phyloP scores from a whole-genome alignment of 2,888 invertebrate species.

The Aethes cnicana region DNA sequence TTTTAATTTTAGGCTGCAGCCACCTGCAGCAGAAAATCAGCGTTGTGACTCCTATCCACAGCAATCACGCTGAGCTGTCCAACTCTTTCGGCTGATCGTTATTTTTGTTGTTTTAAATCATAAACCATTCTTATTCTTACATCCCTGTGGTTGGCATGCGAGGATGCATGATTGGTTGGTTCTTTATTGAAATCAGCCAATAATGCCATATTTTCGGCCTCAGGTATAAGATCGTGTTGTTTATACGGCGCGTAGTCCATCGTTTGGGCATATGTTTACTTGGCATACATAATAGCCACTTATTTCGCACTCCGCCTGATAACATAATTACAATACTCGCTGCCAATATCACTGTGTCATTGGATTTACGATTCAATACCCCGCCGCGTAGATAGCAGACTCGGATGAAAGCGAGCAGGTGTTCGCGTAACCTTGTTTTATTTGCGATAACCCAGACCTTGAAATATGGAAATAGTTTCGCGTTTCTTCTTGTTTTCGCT shows the following conservation, averaged over 20 bases:
- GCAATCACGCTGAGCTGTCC: too few relatives aligned
- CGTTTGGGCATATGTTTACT: slow-evolving; percentile 3
- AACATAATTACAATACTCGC: slow-evolving; percentile 26
- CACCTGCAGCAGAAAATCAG: too few relatives aligned
- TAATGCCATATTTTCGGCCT: background rate
- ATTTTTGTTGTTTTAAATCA: background rate
- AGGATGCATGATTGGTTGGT: too few relatives aligned
- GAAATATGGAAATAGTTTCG: slow-evolving; percentile 32
- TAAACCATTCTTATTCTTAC: slow-evolving; percentile 2
- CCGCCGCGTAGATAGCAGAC: background rate
- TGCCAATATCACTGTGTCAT: background rate
- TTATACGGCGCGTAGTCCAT: background rate
- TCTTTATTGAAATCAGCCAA: background rate
- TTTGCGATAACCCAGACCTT: slow-evolving; percentile 43
- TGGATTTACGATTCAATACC: slow-evolving; percentile 7
- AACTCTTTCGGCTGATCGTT: too few relatives aligned
- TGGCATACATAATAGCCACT: slow-evolving; percentile 31
- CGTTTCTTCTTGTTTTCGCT: slow-evolving; percentile 19
- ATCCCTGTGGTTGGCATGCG: too few relatives aligned
- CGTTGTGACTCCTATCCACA: too few relatives aligned
- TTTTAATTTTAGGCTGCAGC: too few relatives aligned
- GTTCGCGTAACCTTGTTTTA: slow-evolving; percentile 5
- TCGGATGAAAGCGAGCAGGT: slow-evolving; percentile 14
- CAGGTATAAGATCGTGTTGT: background rate
- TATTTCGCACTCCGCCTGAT: slow-evolving; percentile 35